Percentiles rank a stretch among this genome's conserved stretches.
These are phyloP conservation scores for Pseudonaja textilis DNA, from an alignment of 2,113 vertebrate species.

Conservation along the genomic window DNA sequence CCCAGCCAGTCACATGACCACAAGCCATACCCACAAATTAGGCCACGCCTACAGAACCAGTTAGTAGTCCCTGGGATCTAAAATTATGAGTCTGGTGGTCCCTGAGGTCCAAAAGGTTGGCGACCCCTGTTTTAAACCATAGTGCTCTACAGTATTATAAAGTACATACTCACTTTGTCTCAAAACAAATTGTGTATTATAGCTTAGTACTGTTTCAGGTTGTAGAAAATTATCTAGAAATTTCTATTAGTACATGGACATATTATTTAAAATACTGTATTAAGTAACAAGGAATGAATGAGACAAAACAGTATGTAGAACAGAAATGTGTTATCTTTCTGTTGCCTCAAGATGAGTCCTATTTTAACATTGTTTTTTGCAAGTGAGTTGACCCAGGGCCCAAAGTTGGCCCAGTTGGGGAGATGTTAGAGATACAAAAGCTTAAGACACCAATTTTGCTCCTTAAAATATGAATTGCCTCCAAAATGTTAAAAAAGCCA, in stretches of 20 bases:
- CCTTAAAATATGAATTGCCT: background rate
- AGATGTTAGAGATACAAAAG: background rate
- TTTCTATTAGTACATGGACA: background rate
- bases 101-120: no score
- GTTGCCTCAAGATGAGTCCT: background rate
- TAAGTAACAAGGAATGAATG: background rate
- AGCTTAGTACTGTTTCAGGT: background rate
- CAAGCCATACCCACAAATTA: no score
- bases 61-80: no score
- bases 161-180: background rate
- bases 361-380: background rate
- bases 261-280: background rate
- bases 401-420: background rate
- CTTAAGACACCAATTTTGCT: background rate
- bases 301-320: background rate
- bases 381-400: background rate
- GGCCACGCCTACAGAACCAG: no score
- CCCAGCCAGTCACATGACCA: no score
- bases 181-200: background rate
- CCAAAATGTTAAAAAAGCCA: background rate
- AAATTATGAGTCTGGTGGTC: no score
- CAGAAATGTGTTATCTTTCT: background rate
- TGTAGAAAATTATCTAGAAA: background rate
- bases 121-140: background rate
- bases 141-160: background rate